Conservation (phyloP, 2,888 invertebrate species). For the Criorhina ranunculi region DNA sequence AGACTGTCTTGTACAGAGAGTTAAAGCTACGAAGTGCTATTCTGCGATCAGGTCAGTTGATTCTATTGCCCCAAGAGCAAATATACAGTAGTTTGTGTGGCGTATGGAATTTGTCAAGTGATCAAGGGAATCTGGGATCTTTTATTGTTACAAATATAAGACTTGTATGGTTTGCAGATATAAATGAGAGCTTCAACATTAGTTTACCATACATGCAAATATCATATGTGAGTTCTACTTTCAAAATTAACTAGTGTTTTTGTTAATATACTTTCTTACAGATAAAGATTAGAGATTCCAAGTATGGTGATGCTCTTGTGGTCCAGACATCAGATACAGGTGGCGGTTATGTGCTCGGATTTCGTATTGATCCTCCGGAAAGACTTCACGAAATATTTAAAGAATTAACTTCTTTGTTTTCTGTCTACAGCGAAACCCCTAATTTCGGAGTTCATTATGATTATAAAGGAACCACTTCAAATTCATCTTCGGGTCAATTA, state of each 20-base stretch:
- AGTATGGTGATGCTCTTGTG: conserved; percentile 98
- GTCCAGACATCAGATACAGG: conserved; percentile 90
- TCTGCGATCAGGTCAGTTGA: conserved; percentile 93
- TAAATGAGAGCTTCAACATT: conserved; percentile 98
- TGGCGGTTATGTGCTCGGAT: conserved; percentile 95
- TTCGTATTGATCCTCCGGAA: conserved; percentile 95
- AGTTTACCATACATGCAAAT: conserved; percentile 98
- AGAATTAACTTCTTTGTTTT: conserved; percentile 92
- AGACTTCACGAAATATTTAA: conserved; percentile 91
- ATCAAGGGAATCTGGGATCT: conserved; percentile 97
- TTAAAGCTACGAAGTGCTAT: conserved; percentile 96
- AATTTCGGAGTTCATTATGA: conserved; percentile 95
- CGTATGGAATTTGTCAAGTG: conserved; percentile 98
- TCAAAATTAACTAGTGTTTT: conserved; percentile 5
- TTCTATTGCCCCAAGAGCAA: conserved; percentile 94
- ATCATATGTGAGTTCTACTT: conserved; percentile 87
- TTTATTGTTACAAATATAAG: conserved; percentile 98
- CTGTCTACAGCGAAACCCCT: conserved; percentile 93
- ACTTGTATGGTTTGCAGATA: conserved; percentile 98
- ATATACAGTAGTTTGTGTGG: conserved; percentile 89
- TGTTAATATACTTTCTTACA: conserved; percentile 82
- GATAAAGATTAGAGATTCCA: conserved; percentile 95
- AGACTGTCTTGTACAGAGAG: conserved; percentile 96
- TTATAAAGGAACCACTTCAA: conserved; percentile 20
- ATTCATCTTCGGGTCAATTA: neutral